phyloP scores from a whole-genome alignment of 23 tunicate genomes.

The Phallusia fumigata region DNA sequence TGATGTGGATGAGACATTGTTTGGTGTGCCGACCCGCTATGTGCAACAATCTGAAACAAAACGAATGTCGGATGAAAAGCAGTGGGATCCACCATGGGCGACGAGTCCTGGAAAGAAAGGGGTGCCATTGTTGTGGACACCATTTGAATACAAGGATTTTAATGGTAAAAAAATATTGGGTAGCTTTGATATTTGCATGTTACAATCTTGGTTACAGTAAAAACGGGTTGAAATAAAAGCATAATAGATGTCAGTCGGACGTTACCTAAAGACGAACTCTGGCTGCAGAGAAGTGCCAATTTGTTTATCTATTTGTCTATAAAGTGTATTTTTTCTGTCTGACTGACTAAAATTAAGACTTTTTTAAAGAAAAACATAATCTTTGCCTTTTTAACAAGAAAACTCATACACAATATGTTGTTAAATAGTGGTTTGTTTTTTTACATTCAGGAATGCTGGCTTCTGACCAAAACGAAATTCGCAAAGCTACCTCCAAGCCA shows the following conservation, averaged over 20 bases:
- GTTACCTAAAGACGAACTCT: too few relatives aligned
- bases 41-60: constrained; percentile 69
- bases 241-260: too few relatives aligned
- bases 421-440: too few relatives aligned
- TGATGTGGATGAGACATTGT: constrained; percentile 98
- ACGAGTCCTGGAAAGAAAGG: constrained; percentile 76
- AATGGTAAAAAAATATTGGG: constrained; percentile 42
- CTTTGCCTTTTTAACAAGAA: too few relatives aligned
- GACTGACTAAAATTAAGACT: too few relatives aligned
- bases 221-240: too few relatives aligned
- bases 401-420: too few relatives aligned
- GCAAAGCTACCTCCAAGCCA: constrained; percentile 37
- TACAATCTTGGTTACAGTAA: too few relatives aligned
- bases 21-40: constrained; percentile 72
- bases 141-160: constrained; percentile 49
- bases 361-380: too few relatives aligned
- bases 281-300: too few relatives aligned
- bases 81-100: constrained; percentile 99
- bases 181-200: constrained; percentile 4
- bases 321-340: too few relatives aligned
- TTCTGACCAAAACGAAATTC: not conserved
- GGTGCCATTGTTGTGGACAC: constrained; percentile 88
- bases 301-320: too few relatives aligned
- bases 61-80: constrained; percentile 42
- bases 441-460: not conserved